A percentile compares a stretch with the other conserved stretches of the same genome.
Evolutionary conservation across 2,113 vertebrate genomes (phyloP).

Genomic region (Hippocampus comes): DNA sequence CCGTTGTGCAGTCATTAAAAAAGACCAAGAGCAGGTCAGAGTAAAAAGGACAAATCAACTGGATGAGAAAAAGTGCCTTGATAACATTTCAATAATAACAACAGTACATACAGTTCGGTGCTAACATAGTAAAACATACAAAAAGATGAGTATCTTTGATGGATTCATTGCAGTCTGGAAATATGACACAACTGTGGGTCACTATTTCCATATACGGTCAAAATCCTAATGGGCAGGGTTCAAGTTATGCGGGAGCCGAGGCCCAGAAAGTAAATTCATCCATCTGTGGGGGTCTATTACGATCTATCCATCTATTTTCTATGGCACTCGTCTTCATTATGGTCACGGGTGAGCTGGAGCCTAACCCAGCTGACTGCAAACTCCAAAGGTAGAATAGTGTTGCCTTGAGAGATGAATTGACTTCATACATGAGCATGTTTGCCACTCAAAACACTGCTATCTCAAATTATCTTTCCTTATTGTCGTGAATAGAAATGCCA

Average conservation of each 20-base stretch:
- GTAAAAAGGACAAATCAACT: slow-evolving; percentile 37
- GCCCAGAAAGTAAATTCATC: background rate
- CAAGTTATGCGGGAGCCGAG: background rate
- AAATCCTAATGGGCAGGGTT: background rate
- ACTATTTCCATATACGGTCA: slow-evolving; percentile 35
- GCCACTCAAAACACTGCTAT: background rate
- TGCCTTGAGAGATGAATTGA: background rate
- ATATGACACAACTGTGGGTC: slow-evolving; percentile 44
- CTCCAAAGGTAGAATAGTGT: background rate
- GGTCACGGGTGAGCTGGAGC: background rate
- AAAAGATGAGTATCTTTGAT: slow-evolving; percentile 35
- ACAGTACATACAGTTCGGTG: slow-evolving; percentile 85
- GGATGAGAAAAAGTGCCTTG: slow-evolving; percentile 90
- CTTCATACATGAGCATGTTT: background rate
- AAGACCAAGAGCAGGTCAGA: slow-evolving; percentile 34
- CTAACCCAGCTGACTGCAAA: background rate
- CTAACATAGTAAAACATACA: slow-evolving; percentile 68
- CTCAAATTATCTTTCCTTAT: no score
- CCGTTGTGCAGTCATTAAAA: slow-evolving; percentile 51
- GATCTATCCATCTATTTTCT: background rate
- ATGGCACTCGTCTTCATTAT: background rate
- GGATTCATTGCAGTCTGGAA: slow-evolving; percentile 40
- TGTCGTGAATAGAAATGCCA: no score
- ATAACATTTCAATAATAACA: slow-evolving; percentile 85
- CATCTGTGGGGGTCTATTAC: background rate